Conservation (phyloP, 1,140 invertebrate species). For the Tetragnatha versicolor region DNA sequence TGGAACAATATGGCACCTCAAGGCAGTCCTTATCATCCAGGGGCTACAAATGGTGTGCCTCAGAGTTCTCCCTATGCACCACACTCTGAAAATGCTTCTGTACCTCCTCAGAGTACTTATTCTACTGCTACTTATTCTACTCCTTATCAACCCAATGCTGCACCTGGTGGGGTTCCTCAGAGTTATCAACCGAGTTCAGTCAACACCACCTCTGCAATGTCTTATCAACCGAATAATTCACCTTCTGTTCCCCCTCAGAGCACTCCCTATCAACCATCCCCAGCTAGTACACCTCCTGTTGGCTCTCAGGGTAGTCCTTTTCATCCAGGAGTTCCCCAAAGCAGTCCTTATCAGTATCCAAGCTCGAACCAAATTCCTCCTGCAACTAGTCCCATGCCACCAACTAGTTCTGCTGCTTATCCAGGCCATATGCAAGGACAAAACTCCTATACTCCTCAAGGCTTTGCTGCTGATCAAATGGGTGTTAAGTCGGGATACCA, state of each 20-base stretch:
- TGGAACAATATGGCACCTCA: too few relatives aligned
- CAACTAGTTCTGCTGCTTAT: neutral
- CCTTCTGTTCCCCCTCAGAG: too few relatives aligned
- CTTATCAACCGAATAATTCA: too few relatives aligned
- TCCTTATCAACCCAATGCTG: too few relatives aligned
- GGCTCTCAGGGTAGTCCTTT: too few relatives aligned
- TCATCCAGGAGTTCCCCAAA: too few relatives aligned
- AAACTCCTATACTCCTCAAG: neutral
- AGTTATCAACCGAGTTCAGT: neutral
- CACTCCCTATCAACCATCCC: too few relatives aligned
- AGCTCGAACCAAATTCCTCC: neutral
- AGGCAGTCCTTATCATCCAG: too few relatives aligned
- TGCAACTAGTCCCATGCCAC: neutral
- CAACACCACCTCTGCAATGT: neutral
- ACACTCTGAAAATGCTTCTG: neutral
- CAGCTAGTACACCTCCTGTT: too few relatives aligned
- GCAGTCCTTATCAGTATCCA: slow-evolving; percentile 20
- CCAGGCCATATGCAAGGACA: neutral
- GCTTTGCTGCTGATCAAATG: neutral
- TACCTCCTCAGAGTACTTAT: neutral
- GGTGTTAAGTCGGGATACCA: neutral
- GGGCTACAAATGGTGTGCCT: neutral
- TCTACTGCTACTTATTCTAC: too few relatives aligned
- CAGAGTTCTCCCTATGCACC: neutral
- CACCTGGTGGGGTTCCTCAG: too few relatives aligned